Conservation (phyloP, 2,113 vertebrate genomes). For the Madoqua kirkii region DNA sequence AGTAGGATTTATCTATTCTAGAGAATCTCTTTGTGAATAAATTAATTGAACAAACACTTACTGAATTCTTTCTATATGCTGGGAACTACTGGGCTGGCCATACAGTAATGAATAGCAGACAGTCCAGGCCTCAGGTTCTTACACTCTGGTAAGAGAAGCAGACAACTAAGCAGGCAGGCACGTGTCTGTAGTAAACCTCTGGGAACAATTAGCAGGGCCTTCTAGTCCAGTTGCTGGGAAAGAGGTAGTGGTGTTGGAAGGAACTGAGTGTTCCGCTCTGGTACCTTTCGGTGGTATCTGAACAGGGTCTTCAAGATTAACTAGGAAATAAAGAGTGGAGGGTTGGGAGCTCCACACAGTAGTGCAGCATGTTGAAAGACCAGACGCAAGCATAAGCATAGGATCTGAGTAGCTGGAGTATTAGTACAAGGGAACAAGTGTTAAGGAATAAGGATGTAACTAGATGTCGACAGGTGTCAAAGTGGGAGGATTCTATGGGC, state of each 20-base stretch:
- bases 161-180: background rate
- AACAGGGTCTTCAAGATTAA: background rate
- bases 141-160: background rate
- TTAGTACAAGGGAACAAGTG: background rate
- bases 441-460: background rate
- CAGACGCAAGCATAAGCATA: background rate
- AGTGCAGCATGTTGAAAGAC: background rate
- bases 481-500: background rate
- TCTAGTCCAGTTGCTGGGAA: background rate
- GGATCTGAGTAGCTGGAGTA: background rate
- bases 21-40: background rate
- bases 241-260: background rate
- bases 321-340: background rate
- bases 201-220: background rate
- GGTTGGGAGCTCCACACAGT: background rate
- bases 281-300: background rate
- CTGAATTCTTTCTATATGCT: background rate
- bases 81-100: background rate
- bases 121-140: background rate
- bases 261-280: background rate
- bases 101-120: background rate
- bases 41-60: background rate
- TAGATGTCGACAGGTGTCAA: background rate
- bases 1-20: background rate
- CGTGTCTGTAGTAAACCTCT: background rate